Conservation (phyloP, 2,888 invertebrate species). For the Sabatieria punctata region DNA sequence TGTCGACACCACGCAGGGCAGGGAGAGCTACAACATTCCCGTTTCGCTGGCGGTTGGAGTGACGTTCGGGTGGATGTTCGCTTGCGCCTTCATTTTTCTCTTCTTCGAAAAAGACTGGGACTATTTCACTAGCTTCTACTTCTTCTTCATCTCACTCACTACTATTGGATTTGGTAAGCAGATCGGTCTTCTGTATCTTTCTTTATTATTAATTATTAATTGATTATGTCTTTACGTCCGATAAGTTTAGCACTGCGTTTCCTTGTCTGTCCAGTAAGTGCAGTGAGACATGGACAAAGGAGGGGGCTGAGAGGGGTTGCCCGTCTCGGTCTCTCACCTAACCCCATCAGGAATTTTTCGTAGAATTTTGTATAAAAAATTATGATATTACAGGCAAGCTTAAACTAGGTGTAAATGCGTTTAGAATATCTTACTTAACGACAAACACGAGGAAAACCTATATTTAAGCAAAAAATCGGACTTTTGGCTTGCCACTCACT, state of each 20-base stretch:
- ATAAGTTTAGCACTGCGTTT: too few species aligned
- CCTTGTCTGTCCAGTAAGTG: too few species aligned
- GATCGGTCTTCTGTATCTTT: not conserved
- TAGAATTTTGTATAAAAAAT: not conserved
- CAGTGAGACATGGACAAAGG: too few species aligned
- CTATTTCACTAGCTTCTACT: conserved; percentile 30
- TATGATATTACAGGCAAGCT: not conserved
- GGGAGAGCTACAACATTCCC: conserved; percentile 16
- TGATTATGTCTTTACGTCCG: not conserved
- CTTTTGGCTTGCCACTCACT: too few species aligned
- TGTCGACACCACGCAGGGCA: conserved; percentile 10
- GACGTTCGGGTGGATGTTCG: conserved; percentile 28
- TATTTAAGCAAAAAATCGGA: too few species aligned
- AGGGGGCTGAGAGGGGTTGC: too few species aligned
- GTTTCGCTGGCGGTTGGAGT: conserved; percentile 24
- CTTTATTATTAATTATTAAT: not conserved
- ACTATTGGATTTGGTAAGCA: conserved; percentile 27
- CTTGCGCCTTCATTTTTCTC: conserved; percentile 29
- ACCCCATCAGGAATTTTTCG: not conserved
- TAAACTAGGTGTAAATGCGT: too few species aligned
- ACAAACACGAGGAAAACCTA: too few species aligned
- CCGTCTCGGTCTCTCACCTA: too few species aligned
- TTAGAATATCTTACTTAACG: too few species aligned
- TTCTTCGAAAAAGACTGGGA: conserved; percentile 29
- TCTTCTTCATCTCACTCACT: conserved; percentile 28